phyloP scores from a whole-genome alignment of 1,140 invertebrate species.

The Ruditapes philippinarum region DNA sequence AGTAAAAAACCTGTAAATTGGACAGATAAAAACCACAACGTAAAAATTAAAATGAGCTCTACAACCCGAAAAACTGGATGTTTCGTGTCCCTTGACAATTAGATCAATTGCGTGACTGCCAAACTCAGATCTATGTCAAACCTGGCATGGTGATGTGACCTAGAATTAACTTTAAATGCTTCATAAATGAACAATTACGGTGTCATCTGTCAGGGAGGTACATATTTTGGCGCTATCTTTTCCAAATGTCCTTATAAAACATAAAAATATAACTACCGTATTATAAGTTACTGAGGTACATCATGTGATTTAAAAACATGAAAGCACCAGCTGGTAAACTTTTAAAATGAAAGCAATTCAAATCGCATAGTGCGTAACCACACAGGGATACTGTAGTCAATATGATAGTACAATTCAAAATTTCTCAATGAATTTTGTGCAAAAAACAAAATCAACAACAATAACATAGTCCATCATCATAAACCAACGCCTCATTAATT shows the following conservation, averaged over 20 bases:
- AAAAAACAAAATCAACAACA: too few relatives aligned
- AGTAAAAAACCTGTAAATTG: neutral
- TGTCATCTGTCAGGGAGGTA: constrained; percentile 10
- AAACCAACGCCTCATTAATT: too few relatives aligned
- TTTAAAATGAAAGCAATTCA: too few relatives aligned
- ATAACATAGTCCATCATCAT: too few relatives aligned
- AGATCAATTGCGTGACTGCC: constrained; percentile 2
- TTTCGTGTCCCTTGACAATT: constrained; percentile 15
- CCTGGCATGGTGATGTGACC: neutral
- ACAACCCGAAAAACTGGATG: neutral
- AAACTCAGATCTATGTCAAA: neutral
- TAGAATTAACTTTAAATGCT: constrained; percentile 32
- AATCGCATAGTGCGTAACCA: too few relatives aligned
- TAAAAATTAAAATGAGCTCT: neutral
- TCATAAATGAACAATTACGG: constrained; percentile 11
- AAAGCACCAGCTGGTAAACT: too few relatives aligned
- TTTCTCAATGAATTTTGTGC: too few relatives aligned
- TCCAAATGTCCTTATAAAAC: constrained; percentile 6
- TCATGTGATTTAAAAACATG: too few relatives aligned
- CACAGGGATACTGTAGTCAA: too few relatives aligned
- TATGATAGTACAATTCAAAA: too few relatives aligned
- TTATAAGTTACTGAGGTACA: too few relatives aligned
- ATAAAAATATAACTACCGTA: neutral
- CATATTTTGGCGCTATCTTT: constrained; percentile 6
- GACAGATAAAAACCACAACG: neutral